These are phyloP conservation scores for Monarcha castaneiventris DNA, from an alignment of 2,113 vertebrate genomes.

Conservation along the genomic window DNA sequence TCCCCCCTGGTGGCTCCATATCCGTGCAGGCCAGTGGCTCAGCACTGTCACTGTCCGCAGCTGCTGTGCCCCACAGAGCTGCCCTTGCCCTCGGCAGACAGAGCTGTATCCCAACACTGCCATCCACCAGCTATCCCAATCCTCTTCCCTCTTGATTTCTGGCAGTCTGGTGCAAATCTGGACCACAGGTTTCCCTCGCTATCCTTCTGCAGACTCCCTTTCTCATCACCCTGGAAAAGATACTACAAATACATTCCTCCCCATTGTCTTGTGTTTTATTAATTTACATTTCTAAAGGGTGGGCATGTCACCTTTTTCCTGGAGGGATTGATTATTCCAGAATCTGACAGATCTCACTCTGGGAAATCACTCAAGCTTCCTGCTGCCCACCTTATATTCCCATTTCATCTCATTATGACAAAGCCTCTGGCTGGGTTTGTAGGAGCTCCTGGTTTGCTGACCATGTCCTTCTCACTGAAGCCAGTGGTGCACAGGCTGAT, in stretches of 20 bases:
- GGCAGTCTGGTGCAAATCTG: background rate
- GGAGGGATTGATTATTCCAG: background rate
- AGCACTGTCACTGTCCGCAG: background rate
- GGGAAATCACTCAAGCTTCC: background rate
- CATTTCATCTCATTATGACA: background rate
- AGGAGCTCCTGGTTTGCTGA: background rate
- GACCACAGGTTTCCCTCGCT: background rate
- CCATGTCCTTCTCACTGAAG: background rate
- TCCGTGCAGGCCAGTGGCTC: background rate
- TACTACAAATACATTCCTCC: background rate
- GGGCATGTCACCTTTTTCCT: background rate
- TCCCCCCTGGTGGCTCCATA: background rate
- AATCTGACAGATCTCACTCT: background rate
- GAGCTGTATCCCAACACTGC: background rate
- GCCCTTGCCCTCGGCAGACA: background rate
- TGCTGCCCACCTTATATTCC: background rate
- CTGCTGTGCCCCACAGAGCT: background rate
- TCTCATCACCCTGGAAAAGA: background rate
- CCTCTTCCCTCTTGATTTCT: background rate
- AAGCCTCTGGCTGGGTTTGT: background rate
- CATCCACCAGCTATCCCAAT: background rate
- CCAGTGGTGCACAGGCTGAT: background rate
- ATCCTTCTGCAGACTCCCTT: background rate
- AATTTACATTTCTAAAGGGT: background rate
- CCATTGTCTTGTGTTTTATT: background rate